A percentile compares a stretch with the other conserved stretches of the same genome.
phyloP scores from a whole-genome alignment of 2,888 invertebrate species.

The Yponomeuta plumbellus region DNA sequence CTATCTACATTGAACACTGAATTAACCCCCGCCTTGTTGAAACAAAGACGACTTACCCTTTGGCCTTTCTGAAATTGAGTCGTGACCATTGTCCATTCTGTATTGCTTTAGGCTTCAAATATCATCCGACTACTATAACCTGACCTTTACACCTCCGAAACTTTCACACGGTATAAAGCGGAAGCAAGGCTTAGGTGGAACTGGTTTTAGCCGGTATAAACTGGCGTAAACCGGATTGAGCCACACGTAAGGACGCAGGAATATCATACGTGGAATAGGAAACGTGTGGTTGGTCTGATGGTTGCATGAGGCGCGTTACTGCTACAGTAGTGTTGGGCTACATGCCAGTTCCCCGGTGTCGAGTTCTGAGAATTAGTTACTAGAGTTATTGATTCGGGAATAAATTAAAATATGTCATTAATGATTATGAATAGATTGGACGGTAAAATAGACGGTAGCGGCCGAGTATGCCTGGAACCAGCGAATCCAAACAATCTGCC shows the following conservation, averaged over 20 bases:
- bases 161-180: neutral
- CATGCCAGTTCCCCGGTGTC: too few relatives aligned
- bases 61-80: conserved; percentile 46
- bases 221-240: conserved; percentile 41
- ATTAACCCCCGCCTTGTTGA: conserved; percentile 23
- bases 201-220: conserved; percentile 23
- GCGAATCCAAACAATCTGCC: too few relatives aligned
- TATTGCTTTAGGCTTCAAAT: conserved; percentile 32
- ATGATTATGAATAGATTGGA: too few relatives aligned
- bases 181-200: neutral
- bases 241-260: conserved; percentile 55
- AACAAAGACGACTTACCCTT: conserved; percentile 37
- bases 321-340: neutral
- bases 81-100: conserved; percentile 51
- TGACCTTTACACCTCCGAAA: neutral
- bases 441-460: too few relatives aligned
- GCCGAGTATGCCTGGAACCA: too few relatives aligned
- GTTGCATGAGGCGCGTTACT: conserved; percentile 23
- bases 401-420: too few relatives aligned
- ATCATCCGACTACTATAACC: conserved; percentile 24
- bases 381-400: too few relatives aligned
- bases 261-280: conserved; percentile 55
- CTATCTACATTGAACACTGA: conserved; percentile 25
- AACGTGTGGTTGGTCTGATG: conserved; percentile 65
- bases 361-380: too few relatives aligned